Evolutionary conservation across 1,140 invertebrate species (phyloP).

Genomic region (Pachyrhynchus sulphureomaculatus): DNA sequence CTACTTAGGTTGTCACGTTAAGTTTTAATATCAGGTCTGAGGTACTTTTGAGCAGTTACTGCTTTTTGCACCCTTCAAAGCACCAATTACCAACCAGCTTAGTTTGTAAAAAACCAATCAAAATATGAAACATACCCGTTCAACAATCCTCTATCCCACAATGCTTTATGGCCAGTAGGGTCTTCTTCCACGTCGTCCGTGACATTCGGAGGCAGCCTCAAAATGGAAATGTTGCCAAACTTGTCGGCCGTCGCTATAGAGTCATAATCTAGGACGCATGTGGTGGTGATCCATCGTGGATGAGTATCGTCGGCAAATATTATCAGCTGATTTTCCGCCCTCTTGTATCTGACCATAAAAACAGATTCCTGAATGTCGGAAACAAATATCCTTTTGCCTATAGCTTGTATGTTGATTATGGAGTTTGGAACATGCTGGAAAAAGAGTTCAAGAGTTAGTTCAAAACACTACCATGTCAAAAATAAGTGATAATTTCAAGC

Average conservation of each 20-base stretch:
- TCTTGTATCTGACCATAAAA: conserved; percentile 93
- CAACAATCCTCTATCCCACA: conserved; percentile 87
- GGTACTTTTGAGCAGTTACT: too few species aligned
- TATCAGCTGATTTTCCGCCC: conserved; percentile 95
- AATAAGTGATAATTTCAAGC: too few species aligned
- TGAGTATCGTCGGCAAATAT: conserved; percentile 98
- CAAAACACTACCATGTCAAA: too few species aligned
- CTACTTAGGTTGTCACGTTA: too few species aligned
- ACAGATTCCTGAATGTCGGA: conserved; percentile 97
- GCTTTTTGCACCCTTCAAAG: too few species aligned
- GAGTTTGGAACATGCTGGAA: conserved; percentile 89
- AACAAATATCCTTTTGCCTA: conserved; percentile 92
- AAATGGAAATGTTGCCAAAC: conserved; percentile 95
- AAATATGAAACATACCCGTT: conserved; percentile 29
- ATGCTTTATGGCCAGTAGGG: conserved; percentile 95
- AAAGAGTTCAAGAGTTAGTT: too few species aligned
- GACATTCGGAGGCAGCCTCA: conserved; percentile 85
- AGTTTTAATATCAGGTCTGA: too few species aligned
- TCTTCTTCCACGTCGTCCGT: conserved; percentile 99
- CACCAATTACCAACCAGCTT: conserved; percentile 9
- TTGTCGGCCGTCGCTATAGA: conserved; percentile 96
- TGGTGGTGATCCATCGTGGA: conserved; percentile 93
- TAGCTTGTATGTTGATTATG: conserved; percentile 89
- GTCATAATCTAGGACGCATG: conserved; percentile 93
- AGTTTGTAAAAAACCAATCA: too few species aligned